Conservation (phyloP, 2,113 vertebrate species). For the Ursus arctos region DNA sequence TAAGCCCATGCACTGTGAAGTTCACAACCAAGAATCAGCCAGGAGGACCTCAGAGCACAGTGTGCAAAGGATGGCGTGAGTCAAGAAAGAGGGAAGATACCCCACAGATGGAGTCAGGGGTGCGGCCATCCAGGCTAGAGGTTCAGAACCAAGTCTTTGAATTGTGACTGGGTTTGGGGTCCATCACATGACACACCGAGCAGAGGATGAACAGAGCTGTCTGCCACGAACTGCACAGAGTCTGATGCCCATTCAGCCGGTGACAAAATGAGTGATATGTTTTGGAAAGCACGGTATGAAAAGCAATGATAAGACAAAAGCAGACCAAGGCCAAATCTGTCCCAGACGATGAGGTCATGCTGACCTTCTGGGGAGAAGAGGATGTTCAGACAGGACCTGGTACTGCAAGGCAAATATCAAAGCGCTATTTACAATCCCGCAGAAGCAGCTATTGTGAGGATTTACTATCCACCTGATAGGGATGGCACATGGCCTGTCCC, state of each 20-base stretch:
- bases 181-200: not conserved
- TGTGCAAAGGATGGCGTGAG: not conserved
- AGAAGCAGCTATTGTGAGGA: not conserved
- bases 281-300: constrained; percentile 61
- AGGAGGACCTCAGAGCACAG: not conserved
- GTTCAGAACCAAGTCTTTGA: not conserved
- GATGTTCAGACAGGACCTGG: constrained; percentile 61
- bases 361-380: constrained; percentile 68
- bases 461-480: not conserved
- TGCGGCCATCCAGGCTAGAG: no score
- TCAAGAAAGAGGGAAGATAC: not conserved
- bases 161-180: not conserved
- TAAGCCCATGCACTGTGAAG: rapidly evolving
- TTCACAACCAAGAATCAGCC: not conserved
- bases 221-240: rapidly evolving
- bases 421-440: not conserved
- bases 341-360: constrained; percentile 69
- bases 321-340: constrained; percentile 51
- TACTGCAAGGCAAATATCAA: not conserved
- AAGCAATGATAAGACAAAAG: constrained; percentile 51
- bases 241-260: not conserved
- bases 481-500: not conserved
- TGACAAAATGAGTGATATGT: not conserved
- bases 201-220: not conserved
- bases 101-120: not conserved